Percentiles rank a stretch among this genome's conserved stretches.
Conservation (phyloP, 2,113 vertebrate species). For the Chaetops frenatus region DNA sequence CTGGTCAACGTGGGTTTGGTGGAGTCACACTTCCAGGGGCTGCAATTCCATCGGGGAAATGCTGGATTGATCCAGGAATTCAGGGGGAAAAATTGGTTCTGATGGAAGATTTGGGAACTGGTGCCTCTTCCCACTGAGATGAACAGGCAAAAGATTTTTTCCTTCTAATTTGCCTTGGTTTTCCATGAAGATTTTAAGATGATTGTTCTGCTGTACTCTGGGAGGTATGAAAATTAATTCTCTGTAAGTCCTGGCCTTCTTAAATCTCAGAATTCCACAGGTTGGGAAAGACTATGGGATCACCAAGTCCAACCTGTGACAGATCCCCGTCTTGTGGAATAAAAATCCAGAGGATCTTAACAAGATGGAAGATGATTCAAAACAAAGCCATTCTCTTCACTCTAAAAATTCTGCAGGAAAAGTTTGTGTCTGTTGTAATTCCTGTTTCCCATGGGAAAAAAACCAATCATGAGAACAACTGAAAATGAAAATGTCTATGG, state of each 20-base stretch:
- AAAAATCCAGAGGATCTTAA: not conserved
- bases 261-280: not conserved
- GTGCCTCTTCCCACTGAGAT: not conserved
- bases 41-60: not conserved
- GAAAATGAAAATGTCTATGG: not conserved
- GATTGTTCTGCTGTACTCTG: not conserved
- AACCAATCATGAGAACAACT: not conserved
- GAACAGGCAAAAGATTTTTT: not conserved
- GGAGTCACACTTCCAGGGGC: not conserved
- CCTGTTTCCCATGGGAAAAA: not conserved
- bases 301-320: not conserved
- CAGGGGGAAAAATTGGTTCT: not conserved
- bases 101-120: rapidly evolving
- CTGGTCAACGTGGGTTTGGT: not conserved
- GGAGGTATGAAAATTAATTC: not conserved
- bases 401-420: not conserved
- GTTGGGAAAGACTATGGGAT: not conserved
- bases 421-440: not conserved
- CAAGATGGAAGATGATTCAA: not conserved
- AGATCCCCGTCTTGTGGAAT: rapidly evolving
- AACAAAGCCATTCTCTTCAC: not conserved
- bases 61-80: not conserved
- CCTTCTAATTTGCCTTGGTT: not conserved
- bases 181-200: not conserved
- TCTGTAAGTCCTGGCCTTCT: not conserved